Conservation (phyloP, 1,140 invertebrate genomes). For the Papilio machaon region DNA sequence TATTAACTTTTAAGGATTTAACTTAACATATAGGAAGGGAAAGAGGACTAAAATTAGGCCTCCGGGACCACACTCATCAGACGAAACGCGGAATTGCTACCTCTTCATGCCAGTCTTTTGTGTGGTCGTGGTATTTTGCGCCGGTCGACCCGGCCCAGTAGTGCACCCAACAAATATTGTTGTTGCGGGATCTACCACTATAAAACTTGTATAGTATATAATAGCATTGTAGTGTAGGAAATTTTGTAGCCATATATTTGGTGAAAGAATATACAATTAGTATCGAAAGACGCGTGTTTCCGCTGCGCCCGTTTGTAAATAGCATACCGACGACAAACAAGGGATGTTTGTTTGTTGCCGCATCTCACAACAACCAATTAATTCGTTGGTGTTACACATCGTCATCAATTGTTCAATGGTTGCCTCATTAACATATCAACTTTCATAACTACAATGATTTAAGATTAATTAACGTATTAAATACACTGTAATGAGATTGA, state of each 20-base stretch:
- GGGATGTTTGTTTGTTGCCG: conserved; percentile 32
- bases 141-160: too few relatives aligned
- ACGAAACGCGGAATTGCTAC: too few relatives aligned
- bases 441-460: background rate
- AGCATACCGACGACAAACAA: conserved; percentile 36
- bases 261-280: background rate
- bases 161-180: too few relatives aligned
- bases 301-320: conserved; percentile 28
- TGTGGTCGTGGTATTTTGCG: too few relatives aligned
- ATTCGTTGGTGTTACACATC: background rate
- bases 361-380: conserved; percentile 34
- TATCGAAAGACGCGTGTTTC: background rate
- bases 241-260: background rate
- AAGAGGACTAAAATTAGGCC: too few relatives aligned
- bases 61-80: too few relatives aligned
- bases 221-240: background rate
- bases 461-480: background rate
- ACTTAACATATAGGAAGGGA: too few relatives aligned
- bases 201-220: too few relatives aligned
- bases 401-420: conserved; percentile 23
- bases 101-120: too few relatives aligned
- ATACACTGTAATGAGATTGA: background rate
- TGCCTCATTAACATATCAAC: background rate
- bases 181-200: too few relatives aligned
- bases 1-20: too few relatives aligned